Percentiles rank a stretch among this genome's conserved stretches.
These are phyloP conservation scores for Drosophila jambulina DNA, from an alignment of 1,140 invertebrate genomes.

Conservation along the genomic window DNA sequence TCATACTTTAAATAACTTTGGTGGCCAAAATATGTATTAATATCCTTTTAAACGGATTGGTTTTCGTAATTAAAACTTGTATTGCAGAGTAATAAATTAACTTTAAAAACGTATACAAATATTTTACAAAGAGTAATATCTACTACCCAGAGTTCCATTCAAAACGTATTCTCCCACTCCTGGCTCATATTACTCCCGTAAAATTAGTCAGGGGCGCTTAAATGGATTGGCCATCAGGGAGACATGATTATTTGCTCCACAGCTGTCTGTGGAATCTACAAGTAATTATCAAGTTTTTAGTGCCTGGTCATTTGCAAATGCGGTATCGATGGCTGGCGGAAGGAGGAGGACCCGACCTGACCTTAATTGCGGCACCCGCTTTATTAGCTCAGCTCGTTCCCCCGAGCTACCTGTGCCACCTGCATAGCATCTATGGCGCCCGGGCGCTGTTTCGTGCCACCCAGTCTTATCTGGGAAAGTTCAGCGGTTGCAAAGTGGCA, in stretches of 20 bases:
- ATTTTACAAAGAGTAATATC: too few relatives aligned
- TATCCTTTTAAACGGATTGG: too few relatives aligned
- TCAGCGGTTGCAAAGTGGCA: constrained; percentile 61
- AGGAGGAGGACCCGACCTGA: constrained; percentile 20
- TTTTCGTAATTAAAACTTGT: background rate
- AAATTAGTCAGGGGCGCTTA: constrained; percentile 3
- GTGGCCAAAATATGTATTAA: background rate
- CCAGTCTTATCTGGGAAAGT: constrained; percentile 57
- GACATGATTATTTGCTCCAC: constrained; percentile 6
- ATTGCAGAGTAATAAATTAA: too few relatives aligned
- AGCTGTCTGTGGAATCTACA: constrained; percentile 28
- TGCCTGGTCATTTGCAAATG: constrained; percentile 42
- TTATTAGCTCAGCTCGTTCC: constrained; percentile 52
- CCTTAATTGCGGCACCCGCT: constrained; percentile 62
- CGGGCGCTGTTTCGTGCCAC: background rate
- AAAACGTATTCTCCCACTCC: background rate
- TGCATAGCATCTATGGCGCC: constrained; percentile 4
- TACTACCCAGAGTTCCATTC: background rate
- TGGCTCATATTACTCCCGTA: background rate
- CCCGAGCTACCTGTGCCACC: constrained; percentile 8
- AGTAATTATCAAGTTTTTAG: constrained; percentile 60
- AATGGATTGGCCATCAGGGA: constrained; percentile 16
- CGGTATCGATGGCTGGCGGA: constrained; percentile 16
- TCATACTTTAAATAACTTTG: background rate
- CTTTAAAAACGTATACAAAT: too few relatives aligned